Evolutionary conservation across 2,113 vertebrate species (phyloP).

Genomic region (Phalacrocorax aristotelis): DNA sequence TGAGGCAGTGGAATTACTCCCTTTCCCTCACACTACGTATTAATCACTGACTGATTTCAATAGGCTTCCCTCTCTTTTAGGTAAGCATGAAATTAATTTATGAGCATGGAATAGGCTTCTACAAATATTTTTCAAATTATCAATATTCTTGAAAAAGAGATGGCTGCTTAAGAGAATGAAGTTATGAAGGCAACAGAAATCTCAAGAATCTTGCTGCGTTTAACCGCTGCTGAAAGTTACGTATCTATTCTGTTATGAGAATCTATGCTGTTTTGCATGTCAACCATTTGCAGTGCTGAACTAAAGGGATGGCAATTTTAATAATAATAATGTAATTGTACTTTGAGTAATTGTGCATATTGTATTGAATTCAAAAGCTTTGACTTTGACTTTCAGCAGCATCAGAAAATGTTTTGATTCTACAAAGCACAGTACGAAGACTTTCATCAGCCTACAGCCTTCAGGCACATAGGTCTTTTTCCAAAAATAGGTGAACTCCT

Average conservation of each 20-base stretch:
- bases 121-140: background rate
- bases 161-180: background rate
- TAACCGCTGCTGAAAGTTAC: background rate
- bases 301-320: constrained; percentile 15
- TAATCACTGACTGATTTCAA: background rate
- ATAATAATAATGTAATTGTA: constrained; percentile 36
- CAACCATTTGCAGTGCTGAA: background rate
- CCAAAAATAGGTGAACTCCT: constrained; percentile 49
- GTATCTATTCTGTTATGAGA: background rate
- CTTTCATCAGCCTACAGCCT: constrained; percentile 43
- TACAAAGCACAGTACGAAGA: background rate
- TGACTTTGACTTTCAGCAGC: constrained; percentile 33
- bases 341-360: constrained; percentile 27
- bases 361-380: constrained; percentile 35
- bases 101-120: background rate
- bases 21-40: background rate
- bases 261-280: background rate
- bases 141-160: background rate
- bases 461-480: constrained; percentile 29
- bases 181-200: background rate
- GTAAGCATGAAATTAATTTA: background rate
- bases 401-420: constrained; percentile 60
- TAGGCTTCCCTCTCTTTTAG: background rate
- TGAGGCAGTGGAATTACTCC: background rate
- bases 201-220: background rate